A percentile compares a stretch with the other conserved stretches of the same genome.
Evolutionary conservation across 2,113 vertebrate genomes (phyloP).

Genomic region (Chauna torquata): DNA sequence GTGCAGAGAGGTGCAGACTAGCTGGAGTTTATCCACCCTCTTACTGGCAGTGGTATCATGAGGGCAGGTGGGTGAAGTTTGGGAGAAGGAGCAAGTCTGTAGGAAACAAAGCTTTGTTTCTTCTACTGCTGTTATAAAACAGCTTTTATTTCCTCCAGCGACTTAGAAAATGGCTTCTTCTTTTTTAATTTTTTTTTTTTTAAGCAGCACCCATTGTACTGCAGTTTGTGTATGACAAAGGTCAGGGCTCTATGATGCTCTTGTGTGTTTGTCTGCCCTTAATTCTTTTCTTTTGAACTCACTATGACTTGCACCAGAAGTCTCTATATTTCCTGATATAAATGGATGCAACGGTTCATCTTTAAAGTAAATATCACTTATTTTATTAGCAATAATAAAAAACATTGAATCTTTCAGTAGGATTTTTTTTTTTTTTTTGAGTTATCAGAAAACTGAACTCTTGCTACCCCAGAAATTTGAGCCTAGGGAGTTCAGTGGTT

Average conservation of each 20-base stretch:
- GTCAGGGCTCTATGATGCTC: slow-evolving; percentile 38
- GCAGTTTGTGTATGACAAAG: neutral
- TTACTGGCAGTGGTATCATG: rapidly evolving
- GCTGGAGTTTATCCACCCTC: rapidly evolving
- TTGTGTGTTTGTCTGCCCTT: slow-evolving; percentile 47
- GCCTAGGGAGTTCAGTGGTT: slow-evolving; percentile 77
- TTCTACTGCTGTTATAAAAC: neutral
- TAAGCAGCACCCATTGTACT: neutral
- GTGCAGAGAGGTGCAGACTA: rapidly evolving
- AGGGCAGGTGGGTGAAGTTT: neutral
- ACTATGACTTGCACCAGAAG: slow-evolving; percentile 20
- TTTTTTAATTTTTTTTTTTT: neutral
- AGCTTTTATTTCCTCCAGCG: neutral
- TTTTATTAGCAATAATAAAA: slow-evolving; percentile 54
- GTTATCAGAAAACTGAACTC: slow-evolving; percentile 73
- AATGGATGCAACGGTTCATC: neutral
- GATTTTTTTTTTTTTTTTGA: neutral
- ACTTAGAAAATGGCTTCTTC: neutral
- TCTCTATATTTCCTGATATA: neutral
- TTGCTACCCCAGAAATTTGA: slow-evolving; percentile 77
- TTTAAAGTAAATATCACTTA: slow-evolving; percentile 16
- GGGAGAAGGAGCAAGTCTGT: neutral
- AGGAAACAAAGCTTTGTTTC: neutral
- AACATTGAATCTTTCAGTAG: slow-evolving; percentile 2
- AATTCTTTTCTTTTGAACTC: slow-evolving; percentile 66